Conservation (phyloP, 1,140 invertebrate genomes). For the Drosophila sulfurigaster region DNA sequence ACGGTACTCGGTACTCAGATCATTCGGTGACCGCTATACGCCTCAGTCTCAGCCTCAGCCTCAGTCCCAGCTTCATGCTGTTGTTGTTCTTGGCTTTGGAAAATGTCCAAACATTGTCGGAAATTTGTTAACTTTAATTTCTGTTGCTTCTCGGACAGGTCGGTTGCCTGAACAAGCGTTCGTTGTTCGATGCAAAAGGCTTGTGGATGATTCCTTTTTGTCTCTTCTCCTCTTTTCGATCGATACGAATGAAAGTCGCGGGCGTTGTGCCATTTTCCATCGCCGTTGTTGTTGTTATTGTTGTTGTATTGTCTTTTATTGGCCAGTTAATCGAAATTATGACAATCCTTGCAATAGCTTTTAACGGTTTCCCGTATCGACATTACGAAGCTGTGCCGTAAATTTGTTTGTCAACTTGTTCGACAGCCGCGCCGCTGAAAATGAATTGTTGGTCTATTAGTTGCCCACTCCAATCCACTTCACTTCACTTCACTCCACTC, state of each 20-base stretch:
- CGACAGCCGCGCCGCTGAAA: constrained; percentile 27
- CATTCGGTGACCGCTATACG: constrained; percentile 40
- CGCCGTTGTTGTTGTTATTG: neutral
- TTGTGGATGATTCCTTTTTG: constrained; percentile 23
- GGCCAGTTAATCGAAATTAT: constrained; percentile 73
- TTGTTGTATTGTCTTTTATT: constrained; percentile 38
- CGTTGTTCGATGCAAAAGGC: constrained; percentile 26
- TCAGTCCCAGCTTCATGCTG: constrained; percentile 31
- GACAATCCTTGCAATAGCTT: constrained; percentile 69
- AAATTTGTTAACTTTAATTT: constrained; percentile 83
- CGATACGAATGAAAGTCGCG: constrained; percentile 59
- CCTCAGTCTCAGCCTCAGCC: neutral
- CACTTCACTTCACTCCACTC: neutral
- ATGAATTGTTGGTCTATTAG: constrained; percentile 39
- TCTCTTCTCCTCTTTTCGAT: neutral
- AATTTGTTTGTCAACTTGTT: constrained; percentile 80
- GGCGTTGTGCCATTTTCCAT: constrained; percentile 61
- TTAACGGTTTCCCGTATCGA: constrained; percentile 56
- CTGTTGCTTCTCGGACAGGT: constrained; percentile 68
- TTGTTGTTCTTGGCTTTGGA: constrained; percentile 38
- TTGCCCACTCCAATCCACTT: neutral
- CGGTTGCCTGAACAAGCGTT: constrained; percentile 18
- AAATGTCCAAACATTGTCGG: constrained; percentile 82
- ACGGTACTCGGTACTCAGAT: constrained; percentile 64
- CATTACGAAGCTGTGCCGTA: constrained; percentile 53